Percentiles rank a stretch among this genome's conserved stretches.
phyloP scores from a whole-genome alignment of 2,797 vertebrate species.

The Siniperca scherzeri region DNA sequence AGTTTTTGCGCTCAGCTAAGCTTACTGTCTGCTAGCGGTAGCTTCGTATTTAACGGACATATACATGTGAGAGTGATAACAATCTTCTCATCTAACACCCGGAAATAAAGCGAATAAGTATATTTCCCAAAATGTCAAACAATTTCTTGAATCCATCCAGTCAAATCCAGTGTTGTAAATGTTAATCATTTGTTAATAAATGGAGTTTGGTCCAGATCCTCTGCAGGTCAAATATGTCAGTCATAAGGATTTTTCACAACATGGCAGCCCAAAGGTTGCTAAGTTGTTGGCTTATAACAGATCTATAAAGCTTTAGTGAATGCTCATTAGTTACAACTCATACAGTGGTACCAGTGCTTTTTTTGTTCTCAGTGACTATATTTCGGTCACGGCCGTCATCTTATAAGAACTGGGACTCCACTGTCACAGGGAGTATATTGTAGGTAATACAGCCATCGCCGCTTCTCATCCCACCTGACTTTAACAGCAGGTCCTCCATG shows the following conservation, averaged over 20 bases:
- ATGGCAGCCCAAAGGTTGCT: neutral
- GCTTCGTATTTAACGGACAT: too few relatives aligned
- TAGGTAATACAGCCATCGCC: conserved; percentile 33
- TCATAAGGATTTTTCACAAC: neutral
- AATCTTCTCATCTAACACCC: too few relatives aligned
- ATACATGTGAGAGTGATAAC: neutral
- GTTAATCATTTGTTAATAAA: neutral
- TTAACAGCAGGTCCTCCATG: conserved; percentile 17
- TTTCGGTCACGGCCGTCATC: conserved; percentile 1
- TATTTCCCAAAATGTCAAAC: neutral
- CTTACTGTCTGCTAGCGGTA: too few relatives aligned
- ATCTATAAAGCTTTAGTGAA: neutral
- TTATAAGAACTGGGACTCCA: neutral
- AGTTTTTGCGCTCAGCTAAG: too few relatives aligned
- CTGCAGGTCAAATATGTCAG: neutral
- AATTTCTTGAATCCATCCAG: neutral
- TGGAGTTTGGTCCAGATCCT: neutral
- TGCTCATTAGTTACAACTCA: neutral
- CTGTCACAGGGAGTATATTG: neutral
- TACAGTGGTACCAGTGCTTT: neutral
- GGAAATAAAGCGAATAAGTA: too few relatives aligned
- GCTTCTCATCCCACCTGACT: conserved; percentile 24
- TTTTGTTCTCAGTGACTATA: neutral
- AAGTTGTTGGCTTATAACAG: neutral
- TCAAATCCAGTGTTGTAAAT: neutral